A percentile compares a stretch with the other conserved stretches of the same genome.
Conservation (phyloP, 1,140 invertebrate species). For the Drosophila grimshawi region DNA sequence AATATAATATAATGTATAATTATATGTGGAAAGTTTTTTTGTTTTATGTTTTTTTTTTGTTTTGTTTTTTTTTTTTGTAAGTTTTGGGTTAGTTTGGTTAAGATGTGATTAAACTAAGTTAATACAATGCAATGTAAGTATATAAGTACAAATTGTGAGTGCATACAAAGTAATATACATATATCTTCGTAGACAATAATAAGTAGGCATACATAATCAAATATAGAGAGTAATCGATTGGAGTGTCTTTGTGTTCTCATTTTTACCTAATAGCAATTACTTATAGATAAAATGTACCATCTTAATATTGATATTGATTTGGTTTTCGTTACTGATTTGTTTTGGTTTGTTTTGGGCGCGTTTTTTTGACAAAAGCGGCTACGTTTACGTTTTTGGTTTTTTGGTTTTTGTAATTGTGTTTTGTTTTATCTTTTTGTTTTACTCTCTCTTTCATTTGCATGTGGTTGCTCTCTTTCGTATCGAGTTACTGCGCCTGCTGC, state of each 20-base stretch:
- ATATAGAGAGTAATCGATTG: slow-evolving; percentile 37
- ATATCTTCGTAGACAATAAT: slow-evolving; percentile 47
- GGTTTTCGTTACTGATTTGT: slow-evolving; percentile 30
- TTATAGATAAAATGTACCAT: slow-evolving; percentile 27
- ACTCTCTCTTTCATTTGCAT: not conserved
- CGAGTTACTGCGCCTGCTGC: slow-evolving; percentile 22
- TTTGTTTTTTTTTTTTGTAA: not conserved
- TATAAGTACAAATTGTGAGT: slow-evolving; percentile 33
- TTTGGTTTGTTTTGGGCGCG: slow-evolving; percentile 63
- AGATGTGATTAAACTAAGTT: slow-evolving; percentile 41
- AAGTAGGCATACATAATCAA: slow-evolving; percentile 49
- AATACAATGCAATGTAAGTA: slow-evolving; percentile 42
- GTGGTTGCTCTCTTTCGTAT: not conserved
- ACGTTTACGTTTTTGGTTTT: slow-evolving; percentile 47
- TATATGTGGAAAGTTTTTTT: slow-evolving; percentile 20
- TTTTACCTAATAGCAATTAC: slow-evolving; percentile 22
- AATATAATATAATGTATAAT: slow-evolving; percentile 40
- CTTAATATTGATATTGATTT: slow-evolving; percentile 10
- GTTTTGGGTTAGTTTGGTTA: slow-evolving; percentile 35
- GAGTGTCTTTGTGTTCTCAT: slow-evolving; percentile 19
- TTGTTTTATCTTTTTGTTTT: slow-evolving; percentile 9
- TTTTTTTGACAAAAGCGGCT: slow-evolving; percentile 75
- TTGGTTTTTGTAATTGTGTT: not conserved
- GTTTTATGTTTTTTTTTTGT: not conserved
- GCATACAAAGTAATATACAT: slow-evolving; percentile 37